Conservation (phyloP, 2,113 vertebrate species). For the Chaetodon auriga region DNA sequence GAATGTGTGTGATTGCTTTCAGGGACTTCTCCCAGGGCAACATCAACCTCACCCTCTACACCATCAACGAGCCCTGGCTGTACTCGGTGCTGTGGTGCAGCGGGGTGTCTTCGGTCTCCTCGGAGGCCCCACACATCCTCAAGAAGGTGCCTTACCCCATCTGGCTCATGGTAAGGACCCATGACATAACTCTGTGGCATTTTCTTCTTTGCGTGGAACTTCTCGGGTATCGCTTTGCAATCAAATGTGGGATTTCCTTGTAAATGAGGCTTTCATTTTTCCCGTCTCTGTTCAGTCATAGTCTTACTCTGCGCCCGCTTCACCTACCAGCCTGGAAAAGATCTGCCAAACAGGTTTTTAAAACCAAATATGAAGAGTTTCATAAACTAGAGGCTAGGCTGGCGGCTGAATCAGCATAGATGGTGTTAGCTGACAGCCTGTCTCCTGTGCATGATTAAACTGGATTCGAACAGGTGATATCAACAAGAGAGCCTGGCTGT, state of each 20-base stretch:
- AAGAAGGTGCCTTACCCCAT: conserved; percentile 91
- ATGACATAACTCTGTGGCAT: background rate
- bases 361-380: background rate
- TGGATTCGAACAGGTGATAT: conserved; percentile 9
- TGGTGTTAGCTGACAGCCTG: background rate
- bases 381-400: background rate
- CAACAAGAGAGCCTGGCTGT: conserved; percentile 4
- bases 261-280: background rate
- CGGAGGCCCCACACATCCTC: conserved; percentile 90
- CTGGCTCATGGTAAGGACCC: conserved; percentile 93
- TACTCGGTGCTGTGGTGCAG: conserved; percentile 97
- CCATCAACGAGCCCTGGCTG: conserved; percentile 94
- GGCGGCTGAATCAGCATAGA: background rate
- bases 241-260: too few relatives aligned
- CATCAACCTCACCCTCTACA: conserved; percentile 91
- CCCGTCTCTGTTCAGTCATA: background rate
- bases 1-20: conserved; percentile 37
- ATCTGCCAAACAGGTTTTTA: conserved; percentile 12
- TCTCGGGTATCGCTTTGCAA: background rate
- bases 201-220: background rate
- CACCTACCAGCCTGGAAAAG: background rate
- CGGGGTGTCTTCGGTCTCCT: conserved; percentile 90
- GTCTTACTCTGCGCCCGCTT: background rate
- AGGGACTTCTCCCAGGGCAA: conserved; percentile 88
- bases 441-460: conserved; percentile 18